Conservation (phyloP, 2,888 invertebrate species). For the Coleophora flavipennella region DNA sequence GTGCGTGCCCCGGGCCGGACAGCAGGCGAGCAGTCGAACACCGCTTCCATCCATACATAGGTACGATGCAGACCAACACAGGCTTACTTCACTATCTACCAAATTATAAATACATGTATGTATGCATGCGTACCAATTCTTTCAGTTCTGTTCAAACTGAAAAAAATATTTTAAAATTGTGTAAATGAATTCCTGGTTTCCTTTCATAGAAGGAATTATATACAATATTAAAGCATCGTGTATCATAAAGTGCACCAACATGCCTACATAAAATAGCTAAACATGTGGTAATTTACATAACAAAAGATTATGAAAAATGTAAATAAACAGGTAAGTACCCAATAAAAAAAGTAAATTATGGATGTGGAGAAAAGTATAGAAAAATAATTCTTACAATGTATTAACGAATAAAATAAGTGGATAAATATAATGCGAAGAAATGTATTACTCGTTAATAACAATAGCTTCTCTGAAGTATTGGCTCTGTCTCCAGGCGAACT, state of each 20-base stretch:
- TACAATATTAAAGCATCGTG: slow-evolving; percentile 38
- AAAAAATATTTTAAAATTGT: slow-evolving; percentile 44
- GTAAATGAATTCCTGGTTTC: slow-evolving; percentile 20
- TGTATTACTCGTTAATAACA: slow-evolving; percentile 87
- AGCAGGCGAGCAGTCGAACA: too few species aligned
- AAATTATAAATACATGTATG: background rate
- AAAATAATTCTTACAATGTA: slow-evolving; percentile 29
- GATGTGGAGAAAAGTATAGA: slow-evolving; percentile 50
- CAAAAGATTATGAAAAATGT: slow-evolving; percentile 29
- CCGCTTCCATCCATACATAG: too few species aligned
- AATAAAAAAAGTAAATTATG: slow-evolving; percentile 30
- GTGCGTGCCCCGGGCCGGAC: too few species aligned
- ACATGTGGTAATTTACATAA: slow-evolving; percentile 35
- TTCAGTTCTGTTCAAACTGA: slow-evolving; percentile 51
- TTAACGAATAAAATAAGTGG: slow-evolving; percentile 56
- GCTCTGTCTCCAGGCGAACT: slow-evolving; percentile 97
- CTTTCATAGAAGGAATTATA: slow-evolving; percentile 15
- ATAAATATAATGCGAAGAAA: slow-evolving; percentile 65
- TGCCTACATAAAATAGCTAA: slow-evolving; percentile 52
- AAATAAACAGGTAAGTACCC: slow-evolving; percentile 20
- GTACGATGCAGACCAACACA: too few species aligned
- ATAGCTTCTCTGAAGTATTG: slow-evolving; percentile 97
- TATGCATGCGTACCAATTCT: slow-evolving; percentile 59
- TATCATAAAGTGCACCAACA: slow-evolving; percentile 43
- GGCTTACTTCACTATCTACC: too few species aligned